Percentiles rank a stretch among this genome's conserved stretches.
phyloP scores from a whole-genome alignment of 2,113 vertebrate genomes.

The Taurulus bubalis region DNA sequence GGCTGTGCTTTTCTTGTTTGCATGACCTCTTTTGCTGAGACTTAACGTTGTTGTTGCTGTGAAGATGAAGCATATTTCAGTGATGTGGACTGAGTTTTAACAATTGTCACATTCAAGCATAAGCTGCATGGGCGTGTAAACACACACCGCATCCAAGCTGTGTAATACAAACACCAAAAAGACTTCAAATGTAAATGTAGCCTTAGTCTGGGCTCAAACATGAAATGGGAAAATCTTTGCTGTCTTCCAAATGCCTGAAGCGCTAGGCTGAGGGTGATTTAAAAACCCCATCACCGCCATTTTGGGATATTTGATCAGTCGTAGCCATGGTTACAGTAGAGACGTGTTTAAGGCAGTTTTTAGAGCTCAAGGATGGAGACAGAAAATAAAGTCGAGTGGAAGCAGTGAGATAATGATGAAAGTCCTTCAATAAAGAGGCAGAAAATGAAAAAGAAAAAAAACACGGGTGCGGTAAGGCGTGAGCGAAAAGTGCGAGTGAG shows the following conservation, averaged over 20 bases:
- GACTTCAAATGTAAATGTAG: slow-evolving; percentile 8
- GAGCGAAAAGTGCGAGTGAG: background rate
- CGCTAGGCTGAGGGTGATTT: slow-evolving; percentile 40
- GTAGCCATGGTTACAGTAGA: slow-evolving; percentile 70
- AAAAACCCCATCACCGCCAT: slow-evolving; percentile 25
- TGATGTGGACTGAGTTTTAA: background rate
- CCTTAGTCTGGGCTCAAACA: background rate
- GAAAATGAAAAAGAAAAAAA: slow-evolving; percentile 12
- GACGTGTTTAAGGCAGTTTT: slow-evolving; percentile 29
- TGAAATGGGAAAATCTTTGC: slow-evolving; percentile 5
- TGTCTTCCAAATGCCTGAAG: slow-evolving; percentile 36
- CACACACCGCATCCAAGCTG: background rate
- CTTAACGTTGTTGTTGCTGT: background rate
- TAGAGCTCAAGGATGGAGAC: slow-evolving; percentile 38
- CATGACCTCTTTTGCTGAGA: background rate
- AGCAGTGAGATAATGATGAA: slow-evolving; percentile 32
- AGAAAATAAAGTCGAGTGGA: slow-evolving; percentile 34
- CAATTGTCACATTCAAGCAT: slow-evolving; percentile 6
- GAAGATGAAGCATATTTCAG: background rate
- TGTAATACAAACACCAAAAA: background rate
- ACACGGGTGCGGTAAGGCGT: background rate
- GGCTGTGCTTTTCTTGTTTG: background rate
- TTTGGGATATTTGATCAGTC: slow-evolving; percentile 58
- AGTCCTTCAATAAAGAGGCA: slow-evolving; percentile 24
- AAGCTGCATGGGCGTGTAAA: slow-evolving; percentile 21